Evolutionary conservation across 2,888 invertebrate genomes (phyloP).

Genomic region (Sussaba pulchella): DNA sequence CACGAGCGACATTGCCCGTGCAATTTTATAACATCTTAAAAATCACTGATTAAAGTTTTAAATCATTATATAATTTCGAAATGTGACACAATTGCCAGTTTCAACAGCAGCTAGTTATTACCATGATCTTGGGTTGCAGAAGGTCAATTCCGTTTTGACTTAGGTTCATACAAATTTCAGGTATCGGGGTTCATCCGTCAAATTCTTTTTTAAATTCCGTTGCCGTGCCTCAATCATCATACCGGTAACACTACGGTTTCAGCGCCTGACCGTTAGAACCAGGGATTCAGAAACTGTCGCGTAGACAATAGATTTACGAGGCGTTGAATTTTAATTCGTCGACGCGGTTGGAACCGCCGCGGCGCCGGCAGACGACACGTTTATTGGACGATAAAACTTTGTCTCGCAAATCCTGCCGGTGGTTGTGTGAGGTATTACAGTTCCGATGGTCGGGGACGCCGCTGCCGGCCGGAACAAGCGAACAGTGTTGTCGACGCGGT

Average conservation of each 20-base stretch:
- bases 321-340: conserved; percentile 80
- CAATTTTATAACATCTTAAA: not conserved
- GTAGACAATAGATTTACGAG: conserved; percentile 78
- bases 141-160: not conserved
- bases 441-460: conserved; percentile 39
- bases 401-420: conserved; percentile 67
- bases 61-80: too few species aligned
- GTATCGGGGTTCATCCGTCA: not conserved
- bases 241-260: not conserved
- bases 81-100: not conserved
- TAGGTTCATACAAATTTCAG: not conserved
- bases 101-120: not conserved
- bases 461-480: conserved; percentile 16
- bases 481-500: conserved; percentile 53
- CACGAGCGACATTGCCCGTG: not conserved
- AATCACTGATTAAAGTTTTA: not conserved
- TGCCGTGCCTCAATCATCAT: not conserved
- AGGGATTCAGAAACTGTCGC: conserved; percentile 59
- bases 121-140: not conserved
- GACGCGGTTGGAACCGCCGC: conserved; percentile 68
- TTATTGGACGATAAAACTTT: conserved; percentile 82
- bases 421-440: conserved; percentile 24
- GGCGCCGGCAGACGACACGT: conserved; percentile 80
- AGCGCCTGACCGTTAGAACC: not conserved
- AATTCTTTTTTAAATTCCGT: not conserved